A percentile compares a stretch with the other conserved stretches of the same genome.
Conservation (phyloP, 2,113 vertebrate species). For the Emydocephalus ijimae region DNA sequence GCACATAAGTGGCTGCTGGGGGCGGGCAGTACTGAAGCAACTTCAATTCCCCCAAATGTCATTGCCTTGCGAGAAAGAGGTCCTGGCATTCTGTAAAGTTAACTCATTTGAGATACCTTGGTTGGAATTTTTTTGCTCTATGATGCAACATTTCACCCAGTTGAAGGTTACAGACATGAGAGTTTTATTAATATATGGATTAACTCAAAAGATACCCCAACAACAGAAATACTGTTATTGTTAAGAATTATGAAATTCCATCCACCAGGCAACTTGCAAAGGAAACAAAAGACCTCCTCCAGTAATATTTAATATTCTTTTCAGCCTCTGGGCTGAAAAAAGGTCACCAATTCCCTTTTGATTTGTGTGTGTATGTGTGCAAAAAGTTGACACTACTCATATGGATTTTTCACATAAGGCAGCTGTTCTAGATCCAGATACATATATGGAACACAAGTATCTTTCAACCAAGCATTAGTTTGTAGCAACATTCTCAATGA, state of each 20-base stretch:
- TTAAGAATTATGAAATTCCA: neutral
- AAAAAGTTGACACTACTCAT: neutral
- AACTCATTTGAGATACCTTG: neutral
- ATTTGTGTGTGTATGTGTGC: neutral
- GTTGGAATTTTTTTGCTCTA: neutral
- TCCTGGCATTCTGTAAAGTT: neutral
- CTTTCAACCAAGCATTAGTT: neutral
- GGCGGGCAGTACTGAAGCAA: neutral
- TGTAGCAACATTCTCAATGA: neutral
- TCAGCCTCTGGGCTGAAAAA: neutral
- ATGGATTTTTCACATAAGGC: neutral
- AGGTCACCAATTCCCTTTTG: neutral
- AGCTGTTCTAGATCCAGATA: neutral
- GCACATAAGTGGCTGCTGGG: neutral
- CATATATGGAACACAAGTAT: neutral
- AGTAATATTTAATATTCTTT: neutral
- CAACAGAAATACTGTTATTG: neutral
- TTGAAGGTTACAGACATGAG: neutral
- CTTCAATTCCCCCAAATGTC: neutral
- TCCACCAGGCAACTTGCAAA: neutral
- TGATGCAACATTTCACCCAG: neutral
- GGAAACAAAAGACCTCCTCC: neutral
- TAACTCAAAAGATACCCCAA: neutral
- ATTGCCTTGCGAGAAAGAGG: neutral
- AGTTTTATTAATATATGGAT: neutral